Percentiles rank a stretch among this genome's conserved stretches.
These are phyloP conservation scores for Aplodontia rufa DNA, from an alignment of 2,113 vertebrate species.

Conservation along the genomic window DNA sequence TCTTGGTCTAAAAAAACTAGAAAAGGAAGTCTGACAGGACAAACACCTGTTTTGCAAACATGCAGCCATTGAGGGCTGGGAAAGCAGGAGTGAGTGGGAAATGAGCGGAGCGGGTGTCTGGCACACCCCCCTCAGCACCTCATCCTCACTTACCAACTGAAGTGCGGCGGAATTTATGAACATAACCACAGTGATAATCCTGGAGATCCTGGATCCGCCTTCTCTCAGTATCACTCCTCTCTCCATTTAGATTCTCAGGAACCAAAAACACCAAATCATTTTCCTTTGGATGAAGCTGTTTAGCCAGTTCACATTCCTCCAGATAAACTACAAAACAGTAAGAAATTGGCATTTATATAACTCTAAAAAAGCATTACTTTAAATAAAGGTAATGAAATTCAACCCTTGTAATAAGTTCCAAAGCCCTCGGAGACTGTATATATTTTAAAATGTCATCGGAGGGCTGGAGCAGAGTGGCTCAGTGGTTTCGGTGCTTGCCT, in stretches of 20 bases:
- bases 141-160: conserved; percentile 77
- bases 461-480: no score
- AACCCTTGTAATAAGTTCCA: neutral
- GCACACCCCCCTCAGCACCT: fast-evolving
- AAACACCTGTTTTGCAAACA: neutral
- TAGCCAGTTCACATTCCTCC: conserved; percentile 79
- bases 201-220: fast-evolving
- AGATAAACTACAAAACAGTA: conserved; percentile 77
- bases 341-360: neutral
- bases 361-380: conserved; percentile 9
- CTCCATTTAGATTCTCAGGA: conserved; percentile 67
- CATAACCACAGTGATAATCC: conserved; percentile 80
- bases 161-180: conserved; percentile 80
- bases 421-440: neutral
- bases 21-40: neutral
- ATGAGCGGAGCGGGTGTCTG: fast-evolving
- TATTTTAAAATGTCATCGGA: neutral
- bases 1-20: neutral
- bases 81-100: neutral
- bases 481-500: no score
- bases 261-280: conserved; percentile 89
- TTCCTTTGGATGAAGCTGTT: conserved; percentile 89
- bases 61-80: neutral
- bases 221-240: conserved; percentile 70
- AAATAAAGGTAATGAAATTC: neutral